Evolutionary conservation across 2,888 invertebrate species (phyloP).

Genomic region (Frankliniella intonsa): DNA sequence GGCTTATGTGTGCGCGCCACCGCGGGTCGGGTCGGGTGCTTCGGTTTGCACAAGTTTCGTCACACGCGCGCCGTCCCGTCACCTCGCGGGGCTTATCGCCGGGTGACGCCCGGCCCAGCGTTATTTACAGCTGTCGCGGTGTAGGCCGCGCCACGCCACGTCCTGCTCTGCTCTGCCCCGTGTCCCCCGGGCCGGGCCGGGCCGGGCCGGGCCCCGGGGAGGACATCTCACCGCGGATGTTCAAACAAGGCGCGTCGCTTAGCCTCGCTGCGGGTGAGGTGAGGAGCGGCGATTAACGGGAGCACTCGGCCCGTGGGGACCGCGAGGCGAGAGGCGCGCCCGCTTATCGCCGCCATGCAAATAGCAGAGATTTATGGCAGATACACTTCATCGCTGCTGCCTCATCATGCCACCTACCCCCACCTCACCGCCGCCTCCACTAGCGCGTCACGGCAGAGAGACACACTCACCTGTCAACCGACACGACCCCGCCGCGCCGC

Average conservation of each 20-base stretch:
- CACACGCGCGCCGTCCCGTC: neutral
- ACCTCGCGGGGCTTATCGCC: neutral
- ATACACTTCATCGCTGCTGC: neutral
- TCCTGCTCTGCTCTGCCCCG: neutral
- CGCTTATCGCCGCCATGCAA: neutral
- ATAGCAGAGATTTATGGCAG: conserved; percentile 10
- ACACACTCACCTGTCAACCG: too few species aligned
- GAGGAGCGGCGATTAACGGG: neutral
- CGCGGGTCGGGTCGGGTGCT: neutral
- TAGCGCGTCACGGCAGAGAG: neutral
- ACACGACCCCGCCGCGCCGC: too few species aligned
- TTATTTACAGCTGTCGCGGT: neutral
- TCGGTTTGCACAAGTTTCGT: neutral
- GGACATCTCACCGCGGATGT: neutral
- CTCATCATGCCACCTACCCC: neutral
- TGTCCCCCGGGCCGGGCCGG: neutral
- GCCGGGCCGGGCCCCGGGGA: neutral
- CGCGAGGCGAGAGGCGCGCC: neutral
- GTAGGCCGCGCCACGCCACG: neutral
- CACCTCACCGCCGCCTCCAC: neutral
- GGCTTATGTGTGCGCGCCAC: neutral
- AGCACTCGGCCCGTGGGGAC: neutral
- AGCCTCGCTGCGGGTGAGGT: neutral
- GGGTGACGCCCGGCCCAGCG: neutral
- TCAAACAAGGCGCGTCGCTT: neutral